Base-by-base conservation (phyloP, 2,888 invertebrate genomes). In the Brenthis hecate region DNA sequence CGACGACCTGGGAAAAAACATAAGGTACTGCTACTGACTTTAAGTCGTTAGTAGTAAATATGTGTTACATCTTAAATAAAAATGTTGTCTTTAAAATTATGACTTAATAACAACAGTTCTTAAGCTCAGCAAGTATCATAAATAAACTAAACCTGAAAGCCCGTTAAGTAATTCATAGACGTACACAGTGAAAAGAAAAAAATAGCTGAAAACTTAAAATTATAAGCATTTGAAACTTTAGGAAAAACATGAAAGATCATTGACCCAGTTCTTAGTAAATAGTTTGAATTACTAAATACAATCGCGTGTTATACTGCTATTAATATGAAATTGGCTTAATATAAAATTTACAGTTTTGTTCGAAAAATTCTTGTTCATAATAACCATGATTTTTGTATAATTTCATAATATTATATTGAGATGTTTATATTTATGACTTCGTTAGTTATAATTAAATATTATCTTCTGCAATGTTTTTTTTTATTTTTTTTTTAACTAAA, bases 181-280 rank as follows among this genome's bases (percentile, higher is more conserved):
- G 28, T n/a, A 60, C 28, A 58, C 48, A 60, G 32, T 50, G 6
- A 60, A 60, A 60, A 11, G 13, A 60, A 60, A 43, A 28, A 16
- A 43, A 53, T 62, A 5, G 53, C 43, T 51, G 19, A 14, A 54
- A 54, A 6, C 32, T 50, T 50, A 19, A 62, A 48, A 67, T 56
- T 28, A 36, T 47, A 57, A 28, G 32, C 53, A 56, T 58, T 56
- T 19, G 6, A 19, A 53, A 48, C 56, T 58, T 55, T 28, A 60
- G 50, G 66, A 61, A 72, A 66, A 62, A 65, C 56, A 62, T 60
- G 56, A 70, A 57, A 66, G 72, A 70, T 64, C 72, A 60, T 68
- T 72, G 74, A 74, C 75, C 75, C 53, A 75, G 36, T 72, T 75
- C 63, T 58, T 67, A 54, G 58, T 69, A 64, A 67, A 72, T 70